phyloP scores from a whole-genome alignment of 2,888 invertebrate species.

The Tenodera sinensis region DNA sequence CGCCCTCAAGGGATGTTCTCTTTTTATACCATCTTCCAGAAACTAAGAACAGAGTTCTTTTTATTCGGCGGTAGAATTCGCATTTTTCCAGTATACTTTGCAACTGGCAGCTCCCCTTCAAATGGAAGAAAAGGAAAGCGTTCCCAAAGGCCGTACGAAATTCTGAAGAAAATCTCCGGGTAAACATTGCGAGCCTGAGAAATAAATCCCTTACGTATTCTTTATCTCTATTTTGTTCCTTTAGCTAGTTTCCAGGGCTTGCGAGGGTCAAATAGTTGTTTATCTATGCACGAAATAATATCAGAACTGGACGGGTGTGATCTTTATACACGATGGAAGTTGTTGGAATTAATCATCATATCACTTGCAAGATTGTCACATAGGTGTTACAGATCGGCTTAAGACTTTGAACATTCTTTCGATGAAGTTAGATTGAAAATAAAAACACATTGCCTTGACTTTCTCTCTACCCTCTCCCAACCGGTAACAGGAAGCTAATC shows the following conservation, averaged over 20 bases:
- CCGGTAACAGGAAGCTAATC: too few species aligned
- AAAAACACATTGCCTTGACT: too few species aligned
- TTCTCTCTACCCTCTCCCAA: too few species aligned
- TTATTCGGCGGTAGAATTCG: background rate
- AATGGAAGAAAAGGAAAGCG: background rate
- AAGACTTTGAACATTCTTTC: too few species aligned
- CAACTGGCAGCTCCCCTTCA: background rate
- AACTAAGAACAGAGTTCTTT: background rate
- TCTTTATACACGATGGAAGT: too few species aligned
- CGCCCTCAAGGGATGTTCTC: background rate
- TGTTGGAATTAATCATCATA: too few species aligned
- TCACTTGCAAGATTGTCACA: too few species aligned
- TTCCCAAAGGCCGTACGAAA: background rate
- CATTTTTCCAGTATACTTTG: background rate
- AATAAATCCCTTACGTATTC: background rate
- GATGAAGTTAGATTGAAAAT: too few species aligned
- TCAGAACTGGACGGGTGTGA: too few species aligned
- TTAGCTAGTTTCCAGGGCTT: background rate
- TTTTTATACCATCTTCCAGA: background rate
- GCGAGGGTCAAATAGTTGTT: background rate
- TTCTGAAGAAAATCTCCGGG: background rate
- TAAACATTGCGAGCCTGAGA: background rate
- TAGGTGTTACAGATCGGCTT: too few species aligned
- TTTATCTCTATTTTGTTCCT: background rate
- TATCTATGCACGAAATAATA: background rate